Base-by-base conservation (phyloP, 35 echinoderm and acorn worm species). In the Patiria miniata region DNA sequence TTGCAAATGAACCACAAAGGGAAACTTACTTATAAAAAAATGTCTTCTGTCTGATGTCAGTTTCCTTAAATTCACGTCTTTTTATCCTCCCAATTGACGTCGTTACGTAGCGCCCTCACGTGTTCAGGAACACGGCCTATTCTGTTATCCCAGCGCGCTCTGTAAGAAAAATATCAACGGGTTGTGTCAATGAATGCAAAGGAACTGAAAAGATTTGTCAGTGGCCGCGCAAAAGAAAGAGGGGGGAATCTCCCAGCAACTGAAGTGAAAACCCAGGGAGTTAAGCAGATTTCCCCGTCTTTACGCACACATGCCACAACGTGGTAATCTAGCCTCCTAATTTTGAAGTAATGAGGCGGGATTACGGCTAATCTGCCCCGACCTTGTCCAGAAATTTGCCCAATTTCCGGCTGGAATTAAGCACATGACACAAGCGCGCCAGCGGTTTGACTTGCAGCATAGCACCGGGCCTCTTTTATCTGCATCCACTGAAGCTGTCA, bases 351-450 rank as follows among this genome's bases (percentile, higher is more conserved):
- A 73, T 73, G 65, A 73, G 65, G 65, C 65, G 23, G 65, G 65
- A 73, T 73, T 73, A 73, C 19, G 65, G 65, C 8, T 73, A 73
- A 73, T 26, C 65, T 73, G 65, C 65, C 21, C 2, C 65, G 34
- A 73, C 65, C 65, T 73, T 73, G 65, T 73, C 65, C 65, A 73
- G 65, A 73, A 73, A 73, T 73, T 73, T 26, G 65, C 7, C 65
- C 65, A 73, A 73, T 73, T 73, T 73, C 65, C 65, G 7, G 26
- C 0, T 32, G 7, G 26, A 36, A 73, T 73, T 73, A 73, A 34
- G 65, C 34, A 73, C 34, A 73, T 73, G 65, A 73, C 65, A 73
- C 65, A 73, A 34, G 26, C 65, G 65, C 34, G 26, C 15, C 65
- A 1, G 65, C 14, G n/a, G 23, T 14, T 18, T 73, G 65, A 73